Percentiles rank a stretch among this genome's conserved stretches.
These are phyloP conservation scores for Mormyrops boulengeri DNA, from an alignment of 2,797 vertebrate species.

Conservation along the genomic window DNA sequence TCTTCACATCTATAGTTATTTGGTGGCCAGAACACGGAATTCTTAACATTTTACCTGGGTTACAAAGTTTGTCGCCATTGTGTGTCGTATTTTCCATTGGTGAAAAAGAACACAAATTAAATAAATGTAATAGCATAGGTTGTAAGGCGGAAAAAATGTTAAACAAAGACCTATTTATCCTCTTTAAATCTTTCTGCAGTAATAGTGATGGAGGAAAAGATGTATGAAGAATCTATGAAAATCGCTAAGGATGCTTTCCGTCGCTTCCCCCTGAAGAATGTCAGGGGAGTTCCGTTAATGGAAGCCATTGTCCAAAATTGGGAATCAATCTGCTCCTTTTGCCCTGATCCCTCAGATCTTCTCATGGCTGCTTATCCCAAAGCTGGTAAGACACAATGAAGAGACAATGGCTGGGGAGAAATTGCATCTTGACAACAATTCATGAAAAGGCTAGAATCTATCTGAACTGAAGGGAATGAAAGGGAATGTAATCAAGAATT, in stretches of 20 bases:
- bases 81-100: neutral
- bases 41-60: neutral
- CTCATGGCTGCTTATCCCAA: slow-evolving; percentile 78
- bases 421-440: neutral
- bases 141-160: neutral
- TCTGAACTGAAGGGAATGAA: neutral
- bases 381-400: slow-evolving; percentile 63
- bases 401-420: neutral
- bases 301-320: slow-evolving; percentile 13
- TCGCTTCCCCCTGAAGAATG: slow-evolving; percentile 12
- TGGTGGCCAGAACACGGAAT: neutral
- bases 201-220: neutral
- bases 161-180: neutral
- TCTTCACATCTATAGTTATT: neutral
- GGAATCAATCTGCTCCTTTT: slow-evolving; percentile 57
- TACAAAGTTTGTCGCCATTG: neutral
- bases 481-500: neutral
- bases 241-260: neutral
- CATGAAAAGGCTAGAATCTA: neutral
- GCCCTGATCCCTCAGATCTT: slow-evolving; percentile 65
- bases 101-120: neutral
- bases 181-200: neutral
- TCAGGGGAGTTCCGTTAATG: slow-evolving; percentile 3
- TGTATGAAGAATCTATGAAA: neutral
- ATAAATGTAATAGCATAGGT: neutral